These are phyloP conservation scores for Drosophila dives DNA, from an alignment of 2,888 invertebrate genomes.

Conservation along the genomic window DNA sequence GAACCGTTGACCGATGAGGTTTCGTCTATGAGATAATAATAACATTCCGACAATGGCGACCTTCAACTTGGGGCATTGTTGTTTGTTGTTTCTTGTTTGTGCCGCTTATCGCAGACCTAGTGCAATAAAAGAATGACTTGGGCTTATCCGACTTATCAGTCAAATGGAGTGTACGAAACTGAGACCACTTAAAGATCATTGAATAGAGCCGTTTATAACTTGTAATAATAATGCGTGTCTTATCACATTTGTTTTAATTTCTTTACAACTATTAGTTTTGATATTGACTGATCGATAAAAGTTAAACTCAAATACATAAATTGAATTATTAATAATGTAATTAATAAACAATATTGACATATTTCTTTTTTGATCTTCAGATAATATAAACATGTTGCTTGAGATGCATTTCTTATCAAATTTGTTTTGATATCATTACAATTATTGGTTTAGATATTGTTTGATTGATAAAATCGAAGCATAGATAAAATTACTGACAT, in stretches of 20 bases:
- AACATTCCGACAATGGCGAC: slow-evolving; percentile 57
- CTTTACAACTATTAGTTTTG: background rate
- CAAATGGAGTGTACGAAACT: background rate
- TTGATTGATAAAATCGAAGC: background rate
- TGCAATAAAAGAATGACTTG: slow-evolving; percentile 31
- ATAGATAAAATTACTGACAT: rapidly evolving
- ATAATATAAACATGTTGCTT: background rate
- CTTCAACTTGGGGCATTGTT: slow-evolving; percentile 55
- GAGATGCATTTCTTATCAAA: background rate
- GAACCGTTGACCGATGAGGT: slow-evolving; percentile 49
- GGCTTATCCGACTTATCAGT: slow-evolving; percentile 47
- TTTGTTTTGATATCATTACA: background rate
- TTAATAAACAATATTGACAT: background rate
- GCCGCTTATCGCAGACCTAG: slow-evolving; percentile 33
- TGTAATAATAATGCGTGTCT: background rate
- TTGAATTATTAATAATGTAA: background rate
- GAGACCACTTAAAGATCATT: background rate
- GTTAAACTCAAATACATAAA: background rate
- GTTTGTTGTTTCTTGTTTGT: slow-evolving; percentile 8
- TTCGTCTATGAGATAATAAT: slow-evolving; percentile 45
- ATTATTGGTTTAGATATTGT: background rate
- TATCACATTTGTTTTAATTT: background rate
- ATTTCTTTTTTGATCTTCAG: background rate
- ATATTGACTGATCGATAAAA: background rate
- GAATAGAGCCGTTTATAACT: background rate